Conservation (phyloP, 2,113 vertebrate species). For the Rhodinocichla rosea region DNA sequence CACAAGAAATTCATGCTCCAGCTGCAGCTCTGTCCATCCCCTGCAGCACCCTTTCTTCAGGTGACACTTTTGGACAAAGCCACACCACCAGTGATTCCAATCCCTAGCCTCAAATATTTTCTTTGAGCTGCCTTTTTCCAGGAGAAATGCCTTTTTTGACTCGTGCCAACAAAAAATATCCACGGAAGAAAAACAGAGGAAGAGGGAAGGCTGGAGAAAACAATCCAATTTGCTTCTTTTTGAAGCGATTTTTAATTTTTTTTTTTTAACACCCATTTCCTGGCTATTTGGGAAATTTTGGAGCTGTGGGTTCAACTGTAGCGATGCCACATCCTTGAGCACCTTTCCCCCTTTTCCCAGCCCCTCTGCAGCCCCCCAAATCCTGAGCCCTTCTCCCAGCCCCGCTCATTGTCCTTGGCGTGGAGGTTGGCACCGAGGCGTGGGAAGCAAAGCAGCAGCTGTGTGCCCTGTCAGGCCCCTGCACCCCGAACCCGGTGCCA, state of each 20-base stretch:
- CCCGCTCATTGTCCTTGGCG: not conserved
- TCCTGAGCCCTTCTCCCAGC: not conserved
- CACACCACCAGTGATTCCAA: accelerated
- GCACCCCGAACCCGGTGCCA: not conserved
- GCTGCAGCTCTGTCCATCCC: not conserved
- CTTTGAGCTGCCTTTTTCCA: accelerated
- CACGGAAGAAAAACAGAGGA: not conserved
- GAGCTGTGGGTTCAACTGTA: accelerated
- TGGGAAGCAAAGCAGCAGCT: slow-evolving; percentile 6
- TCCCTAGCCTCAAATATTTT: not conserved
- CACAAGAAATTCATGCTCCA: accelerated
- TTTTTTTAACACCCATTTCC: accelerated
- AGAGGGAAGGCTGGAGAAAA: not conserved
- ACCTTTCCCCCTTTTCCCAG: accelerated
- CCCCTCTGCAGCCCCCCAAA: not conserved
- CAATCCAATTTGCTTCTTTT: not conserved
- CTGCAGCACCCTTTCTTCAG: not conserved
- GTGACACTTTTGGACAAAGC: not conserved
- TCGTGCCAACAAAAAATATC: not conserved
- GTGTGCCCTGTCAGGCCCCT: not conserved
- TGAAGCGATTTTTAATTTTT: accelerated
- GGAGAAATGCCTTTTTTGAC: not conserved
- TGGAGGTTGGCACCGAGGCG: not conserved
- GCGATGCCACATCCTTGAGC: accelerated
- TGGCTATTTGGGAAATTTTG: accelerated